Evolutionary conservation across 2,113 vertebrate species (phyloP), one percentile per base, ranked within the genome.

Genomic region (Solea senegalensis): DNA sequence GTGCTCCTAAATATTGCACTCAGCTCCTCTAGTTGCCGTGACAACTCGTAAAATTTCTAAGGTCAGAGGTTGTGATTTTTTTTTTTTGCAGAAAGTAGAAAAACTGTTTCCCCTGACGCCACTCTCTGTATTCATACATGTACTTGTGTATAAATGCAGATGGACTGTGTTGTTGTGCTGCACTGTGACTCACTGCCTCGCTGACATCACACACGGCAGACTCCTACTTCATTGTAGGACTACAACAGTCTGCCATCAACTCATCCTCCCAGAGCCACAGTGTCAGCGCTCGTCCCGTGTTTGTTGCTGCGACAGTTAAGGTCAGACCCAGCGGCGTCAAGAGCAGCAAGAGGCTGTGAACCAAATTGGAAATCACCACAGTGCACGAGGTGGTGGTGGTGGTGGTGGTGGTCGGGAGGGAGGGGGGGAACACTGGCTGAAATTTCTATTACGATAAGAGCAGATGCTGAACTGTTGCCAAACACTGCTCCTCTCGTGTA

Each of bases 171-270:
- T 51, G 50, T 11, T 51, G 50, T 11, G 16, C 21, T 9, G 16
- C 52, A 21, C 62, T 27, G 55, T 88, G 89, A 89, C 73, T 89
- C 82, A 86, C 56, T 58, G 72, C 53, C 77, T 72, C 67, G 66
- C 79, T 82, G 81, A 88, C 85, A 85, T 87, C 72, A 79, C 72
- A 77, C 49, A 77, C 49, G 77, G 74, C 80, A 69, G 74, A 75
- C 34, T 34, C 34, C 70, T 53, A 80, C 58, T 75, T 73, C 43
- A 46, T 71, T 78, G 68, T 56, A 68, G 68, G 57, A 61, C 69
- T 55, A 69, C 58, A 66, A 70, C 56, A 76, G 71, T 84, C 72
- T 76, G 76, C 61, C 73, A 57, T 77, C 65, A 79, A 66, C 72
- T 65, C 54, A 65, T 59, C 65, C 69, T 21, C 21, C 56, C 51